Evolutionary conservation across 2,113 vertebrate species (phyloP).

Genomic region (Zosterops borbonicus): DNA sequence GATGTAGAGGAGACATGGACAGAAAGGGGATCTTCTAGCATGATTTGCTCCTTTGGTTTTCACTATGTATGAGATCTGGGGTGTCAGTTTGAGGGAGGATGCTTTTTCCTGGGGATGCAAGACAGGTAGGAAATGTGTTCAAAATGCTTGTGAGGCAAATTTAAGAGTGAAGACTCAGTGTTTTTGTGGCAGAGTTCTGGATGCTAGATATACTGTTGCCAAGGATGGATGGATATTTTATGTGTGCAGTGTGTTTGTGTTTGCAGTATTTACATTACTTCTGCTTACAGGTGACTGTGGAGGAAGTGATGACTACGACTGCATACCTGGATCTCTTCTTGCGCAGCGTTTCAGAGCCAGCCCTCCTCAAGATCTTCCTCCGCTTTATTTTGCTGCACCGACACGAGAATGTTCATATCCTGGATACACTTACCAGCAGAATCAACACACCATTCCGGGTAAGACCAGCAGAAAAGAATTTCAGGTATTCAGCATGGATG

Average conservation of each 20-base stretch:
- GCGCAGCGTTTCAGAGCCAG: conserved; percentile 87
- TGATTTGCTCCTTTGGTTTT: not conserved
- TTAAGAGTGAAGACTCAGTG: not conserved
- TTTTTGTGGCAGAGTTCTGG: not conserved
- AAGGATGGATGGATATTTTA: not conserved
- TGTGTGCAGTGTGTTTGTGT: not conserved
- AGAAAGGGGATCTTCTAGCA: not conserved
- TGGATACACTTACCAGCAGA: conserved; percentile 93
- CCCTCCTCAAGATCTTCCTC: conserved; percentile 92
- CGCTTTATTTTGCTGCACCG: conserved; percentile 91
- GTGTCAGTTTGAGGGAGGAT: not conserved
- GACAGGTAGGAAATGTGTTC: not conserved
- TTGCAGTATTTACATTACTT: not conserved
- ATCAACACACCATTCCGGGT: conserved; percentile 98
- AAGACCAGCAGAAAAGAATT: not conserved
- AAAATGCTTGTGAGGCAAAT: not conserved
- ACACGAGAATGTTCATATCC: conserved; percentile 90
- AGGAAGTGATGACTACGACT: conserved; percentile 97
- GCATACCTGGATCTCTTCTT: conserved; percentile 94
- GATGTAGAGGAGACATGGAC: not conserved
- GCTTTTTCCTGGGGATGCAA: not conserved
- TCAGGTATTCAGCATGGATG: not conserved
- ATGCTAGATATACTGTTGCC: not conserved
- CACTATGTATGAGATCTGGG: not conserved
- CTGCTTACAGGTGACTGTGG: conserved; percentile 84